A percentile compares a stretch with the other conserved stretches of the same genome.
These are phyloP conservation scores for Muscicapa striata DNA, from an alignment of 2,797 vertebrate species.

Conservation along the genomic window DNA sequence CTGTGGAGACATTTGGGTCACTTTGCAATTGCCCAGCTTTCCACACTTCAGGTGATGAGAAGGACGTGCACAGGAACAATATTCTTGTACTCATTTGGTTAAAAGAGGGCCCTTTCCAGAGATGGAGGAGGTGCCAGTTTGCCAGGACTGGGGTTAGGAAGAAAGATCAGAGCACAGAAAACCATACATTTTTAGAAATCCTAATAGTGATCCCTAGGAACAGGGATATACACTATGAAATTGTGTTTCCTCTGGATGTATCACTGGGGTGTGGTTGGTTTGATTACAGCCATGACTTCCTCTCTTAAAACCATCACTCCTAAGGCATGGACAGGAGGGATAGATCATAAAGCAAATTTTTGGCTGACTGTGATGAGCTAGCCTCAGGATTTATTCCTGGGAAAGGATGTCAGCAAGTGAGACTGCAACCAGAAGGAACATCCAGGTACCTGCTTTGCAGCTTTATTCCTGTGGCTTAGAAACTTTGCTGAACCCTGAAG, in stretches of 20 bases:
- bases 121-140: not conserved
- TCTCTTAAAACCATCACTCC: not conserved
- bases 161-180: not conserved
- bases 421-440: not conserved
- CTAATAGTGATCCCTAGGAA: not conserved
- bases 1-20: slow-evolving; percentile 26
- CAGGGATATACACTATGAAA: not conserved
- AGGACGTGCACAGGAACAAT: not conserved
- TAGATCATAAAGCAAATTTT: not conserved
- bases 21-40: slow-evolving; percentile 51
- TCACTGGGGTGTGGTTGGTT: not conserved
- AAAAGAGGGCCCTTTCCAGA: not conserved
- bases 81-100: not conserved
- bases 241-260: not conserved
- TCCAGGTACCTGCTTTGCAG: not conserved
- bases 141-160: not conserved
- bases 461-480: not conserved
- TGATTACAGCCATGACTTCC: not conserved
- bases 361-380: not conserved
- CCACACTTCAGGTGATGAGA: slow-evolving; percentile 33
- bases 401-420: not conserved
- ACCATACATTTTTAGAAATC: not conserved
- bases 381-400: not conserved
- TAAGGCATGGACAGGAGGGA: not conserved
- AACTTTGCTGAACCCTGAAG: not conserved